Evolutionary conservation across 2,888 invertebrate genomes (phyloP).

Genomic region (Panzeria rudis): DNA sequence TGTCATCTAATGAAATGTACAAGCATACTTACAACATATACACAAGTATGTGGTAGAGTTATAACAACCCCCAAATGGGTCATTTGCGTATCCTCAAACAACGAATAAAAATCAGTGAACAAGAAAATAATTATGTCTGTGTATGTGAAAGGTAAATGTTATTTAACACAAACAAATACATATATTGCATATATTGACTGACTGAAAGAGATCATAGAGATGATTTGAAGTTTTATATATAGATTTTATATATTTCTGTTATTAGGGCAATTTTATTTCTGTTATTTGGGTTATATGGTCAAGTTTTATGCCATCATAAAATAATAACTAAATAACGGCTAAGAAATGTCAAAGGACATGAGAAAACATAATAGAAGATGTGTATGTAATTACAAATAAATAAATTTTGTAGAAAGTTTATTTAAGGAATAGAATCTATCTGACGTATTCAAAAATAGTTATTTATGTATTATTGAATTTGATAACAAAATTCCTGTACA

Average conservation of each 20-base stretch:
- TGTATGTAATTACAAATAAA: neutral
- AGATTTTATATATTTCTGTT: conserved; percentile 20
- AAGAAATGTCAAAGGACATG: conserved; percentile 80
- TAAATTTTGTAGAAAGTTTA: no score
- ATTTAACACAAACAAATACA: conserved; percentile 6
- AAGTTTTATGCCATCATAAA: conserved; percentile 69
- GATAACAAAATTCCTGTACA: no score
- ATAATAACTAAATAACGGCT: conserved; percentile 63
- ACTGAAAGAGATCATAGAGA: conserved; percentile 37
- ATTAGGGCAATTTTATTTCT: conserved; percentile 26
- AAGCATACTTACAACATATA: conserved; percentile 30
- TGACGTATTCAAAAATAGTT: neutral
- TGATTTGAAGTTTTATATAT: conserved; percentile 41
- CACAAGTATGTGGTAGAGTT: conserved; percentile 75
- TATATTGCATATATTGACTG: neutral
- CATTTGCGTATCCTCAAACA: conserved; percentile 84
- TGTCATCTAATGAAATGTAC: neutral
- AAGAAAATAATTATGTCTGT: conserved; percentile 74
- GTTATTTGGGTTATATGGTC: conserved; percentile 70
- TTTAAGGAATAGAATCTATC: neutral
- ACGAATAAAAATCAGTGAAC: conserved; percentile 84
- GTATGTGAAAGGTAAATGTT: conserved; percentile 36
- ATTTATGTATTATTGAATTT: no score
- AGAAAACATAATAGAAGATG: conserved; percentile 57
- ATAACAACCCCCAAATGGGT: conserved; percentile 84